A percentile compares a stretch with the other conserved stretches of the same genome.
Evolutionary conservation across 2,888 invertebrate genomes (phyloP).

Genomic region (Microplitis deprimator): DNA sequence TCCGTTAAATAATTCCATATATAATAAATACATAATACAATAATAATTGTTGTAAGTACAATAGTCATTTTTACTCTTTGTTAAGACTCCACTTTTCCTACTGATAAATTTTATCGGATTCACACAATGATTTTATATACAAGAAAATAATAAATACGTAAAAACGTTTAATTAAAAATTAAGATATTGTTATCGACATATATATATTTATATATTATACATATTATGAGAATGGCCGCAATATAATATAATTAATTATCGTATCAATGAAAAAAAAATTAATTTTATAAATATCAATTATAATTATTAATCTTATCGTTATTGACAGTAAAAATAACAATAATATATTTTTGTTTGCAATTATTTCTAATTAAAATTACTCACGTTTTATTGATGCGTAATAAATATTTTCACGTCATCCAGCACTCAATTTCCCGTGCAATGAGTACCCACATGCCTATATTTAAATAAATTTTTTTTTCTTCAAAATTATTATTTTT

Average conservation of each 20-base stretch:
- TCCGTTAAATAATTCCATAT: slow-evolving; percentile 49
- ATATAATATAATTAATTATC: neutral
- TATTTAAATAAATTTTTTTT: too few species aligned
- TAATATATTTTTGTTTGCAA: too few species aligned
- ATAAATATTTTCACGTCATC: too few species aligned
- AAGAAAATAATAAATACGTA: neutral
- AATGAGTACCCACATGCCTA: too few species aligned
- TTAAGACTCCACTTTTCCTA: neutral
- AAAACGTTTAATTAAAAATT: neutral
- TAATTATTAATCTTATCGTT: too few species aligned
- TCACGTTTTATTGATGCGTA: too few species aligned
- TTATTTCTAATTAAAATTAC: too few species aligned
- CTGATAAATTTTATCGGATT: slow-evolving; percentile 4
- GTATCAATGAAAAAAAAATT: neutral
- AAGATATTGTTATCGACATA: neutral
- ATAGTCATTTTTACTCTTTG: slow-evolving; percentile 36
- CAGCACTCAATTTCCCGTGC: too few species aligned
- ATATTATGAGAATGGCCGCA: neutral
- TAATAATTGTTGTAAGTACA: slow-evolving; percentile 36
- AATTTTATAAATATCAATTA: neutral
- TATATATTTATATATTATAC: neutral
- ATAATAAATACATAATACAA: slow-evolving; percentile 46
- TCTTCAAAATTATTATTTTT: too few species aligned
- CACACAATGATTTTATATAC: neutral
- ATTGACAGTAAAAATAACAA: too few species aligned